A percentile compares a stretch with the other conserved stretches of the same genome.
These are phyloP conservation scores for Parochlus steinenii DNA, from an alignment of 2,888 invertebrate species.

Conservation along the genomic window DNA sequence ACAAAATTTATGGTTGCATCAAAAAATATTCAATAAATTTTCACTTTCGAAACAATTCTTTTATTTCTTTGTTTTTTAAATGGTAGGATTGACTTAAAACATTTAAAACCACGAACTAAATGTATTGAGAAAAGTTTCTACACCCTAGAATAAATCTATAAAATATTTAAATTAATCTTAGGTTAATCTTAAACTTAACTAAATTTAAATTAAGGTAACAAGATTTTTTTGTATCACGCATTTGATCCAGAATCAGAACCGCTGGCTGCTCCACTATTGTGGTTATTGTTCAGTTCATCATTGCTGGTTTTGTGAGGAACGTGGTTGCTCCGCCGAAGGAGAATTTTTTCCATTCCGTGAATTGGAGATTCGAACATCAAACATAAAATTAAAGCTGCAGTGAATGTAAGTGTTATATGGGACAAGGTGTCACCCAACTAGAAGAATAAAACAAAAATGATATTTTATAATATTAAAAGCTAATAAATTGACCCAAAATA, in stretches of 20 bases:
- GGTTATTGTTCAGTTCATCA: constrained; percentile 4
- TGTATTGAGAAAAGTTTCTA: too few relatives aligned
- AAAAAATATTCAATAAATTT: too few relatives aligned
- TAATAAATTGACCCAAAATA: too few relatives aligned
- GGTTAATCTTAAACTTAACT: too few relatives aligned
- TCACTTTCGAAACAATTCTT: too few relatives aligned
- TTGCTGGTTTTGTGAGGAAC: background rate
- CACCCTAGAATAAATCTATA: too few relatives aligned
- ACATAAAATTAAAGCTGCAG: constrained; percentile 43
- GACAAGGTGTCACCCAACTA: constrained; percentile 40
- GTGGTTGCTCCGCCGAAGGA: constrained; percentile 37
- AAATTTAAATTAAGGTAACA: too few relatives aligned
- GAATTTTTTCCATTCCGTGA: constrained; percentile 49
- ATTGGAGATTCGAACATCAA: constrained; percentile 55
- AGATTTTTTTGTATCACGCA: too few relatives aligned
- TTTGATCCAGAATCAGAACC: constrained; percentile 7
- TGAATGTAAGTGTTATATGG: constrained; percentile 43
- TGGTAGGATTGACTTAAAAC: too few relatives aligned
- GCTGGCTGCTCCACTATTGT: constrained; percentile 3
- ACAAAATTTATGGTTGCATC: background rate
- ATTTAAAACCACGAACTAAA: too few relatives aligned
- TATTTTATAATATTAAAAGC: background rate
- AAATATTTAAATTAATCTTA: too few relatives aligned
- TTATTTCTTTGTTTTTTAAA: too few relatives aligned
- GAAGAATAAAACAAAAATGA: constrained; percentile 21